Conservation (phyloP, 2,797 vertebrate genomes). For the Phrynocephalus guinanensis region DNA sequence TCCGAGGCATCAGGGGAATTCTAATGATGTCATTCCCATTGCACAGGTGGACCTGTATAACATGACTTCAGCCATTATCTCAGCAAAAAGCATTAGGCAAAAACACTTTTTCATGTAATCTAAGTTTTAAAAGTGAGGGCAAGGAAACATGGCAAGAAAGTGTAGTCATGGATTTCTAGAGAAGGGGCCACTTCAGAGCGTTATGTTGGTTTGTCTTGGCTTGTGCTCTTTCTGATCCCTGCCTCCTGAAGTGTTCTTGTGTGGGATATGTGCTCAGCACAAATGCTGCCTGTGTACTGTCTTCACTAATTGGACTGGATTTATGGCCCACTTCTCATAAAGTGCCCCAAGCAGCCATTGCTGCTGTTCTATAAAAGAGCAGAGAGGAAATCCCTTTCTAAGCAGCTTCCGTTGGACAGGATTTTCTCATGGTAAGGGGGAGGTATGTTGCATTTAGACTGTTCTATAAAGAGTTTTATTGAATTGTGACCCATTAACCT, state of each 20-base stretch:
- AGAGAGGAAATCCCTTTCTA: constrained; percentile 64
- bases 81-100: background rate
- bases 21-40: no score
- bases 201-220: constrained; percentile 44
- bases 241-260: constrained; percentile 56
- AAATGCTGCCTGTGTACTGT: constrained; percentile 49
- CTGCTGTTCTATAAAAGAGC: constrained; percentile 58
- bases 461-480: constrained; percentile 66
- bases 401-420: constrained; percentile 60
- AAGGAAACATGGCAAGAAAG: constrained; percentile 29
- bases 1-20: no score
- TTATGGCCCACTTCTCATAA: constrained; percentile 63
- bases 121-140: background rate
- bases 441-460: constrained; percentile 52
- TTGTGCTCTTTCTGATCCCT: constrained; percentile 44
- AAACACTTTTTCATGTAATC: background rate
- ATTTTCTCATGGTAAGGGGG: constrained; percentile 59
- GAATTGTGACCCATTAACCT: constrained; percentile 60
- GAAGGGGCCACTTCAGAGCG: constrained; percentile 21
- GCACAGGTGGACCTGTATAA: no score
- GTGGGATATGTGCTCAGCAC: constrained; percentile 33
- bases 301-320: constrained; percentile 67
- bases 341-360: constrained; percentile 54
- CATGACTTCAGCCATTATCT: background rate
- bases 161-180: constrained; percentile 38